phyloP scores from a whole-genome alignment of 2,797 vertebrate species.

The Sparus aurata region DNA sequence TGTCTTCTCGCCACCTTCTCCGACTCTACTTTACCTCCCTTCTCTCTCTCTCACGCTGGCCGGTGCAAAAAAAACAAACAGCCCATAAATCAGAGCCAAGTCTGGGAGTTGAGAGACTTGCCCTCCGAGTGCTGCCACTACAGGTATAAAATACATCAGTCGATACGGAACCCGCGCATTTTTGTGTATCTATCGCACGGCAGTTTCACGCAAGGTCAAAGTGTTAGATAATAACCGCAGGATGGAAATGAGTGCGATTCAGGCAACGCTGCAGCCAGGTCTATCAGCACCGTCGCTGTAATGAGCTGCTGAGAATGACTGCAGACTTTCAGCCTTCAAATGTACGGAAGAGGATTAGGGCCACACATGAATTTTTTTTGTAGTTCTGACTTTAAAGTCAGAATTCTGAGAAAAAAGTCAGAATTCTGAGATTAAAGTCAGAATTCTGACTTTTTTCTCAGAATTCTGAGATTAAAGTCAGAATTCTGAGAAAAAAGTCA shows the following conservation, averaged over 20 bases:
- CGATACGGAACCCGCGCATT: conserved; percentile 27
- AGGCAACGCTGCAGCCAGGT: conserved; percentile 1
- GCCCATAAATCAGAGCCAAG: conserved; percentile 66
- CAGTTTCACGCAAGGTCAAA: conserved; percentile 31
- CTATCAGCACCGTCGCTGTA: conserved; percentile 25
- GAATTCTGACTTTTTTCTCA: no score
- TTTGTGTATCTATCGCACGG: conserved; percentile 16
- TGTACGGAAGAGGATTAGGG: no score
- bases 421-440: no score
- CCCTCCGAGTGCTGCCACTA: conserved; percentile 17
- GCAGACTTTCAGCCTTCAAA: conserved; percentile 32
- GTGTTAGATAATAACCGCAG: conserved; percentile 16
- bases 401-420: no score
- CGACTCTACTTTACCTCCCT: conserved; percentile 16
- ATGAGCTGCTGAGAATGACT: conserved; percentile 16
- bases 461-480: no score
- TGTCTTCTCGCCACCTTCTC: conserved; percentile 12
- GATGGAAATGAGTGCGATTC: conserved; percentile 16
- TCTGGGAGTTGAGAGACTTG: conserved; percentile 32
- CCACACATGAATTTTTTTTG: no score
- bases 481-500: no score
- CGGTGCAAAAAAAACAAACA: conserved; percentile 56
- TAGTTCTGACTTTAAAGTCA: no score
- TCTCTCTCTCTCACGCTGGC: conserved; percentile 19
- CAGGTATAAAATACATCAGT: conserved; percentile 58